Base-by-base conservation (phyloP, 2,888 invertebrate genomes). In the Drosophila melanosoma region DNA sequence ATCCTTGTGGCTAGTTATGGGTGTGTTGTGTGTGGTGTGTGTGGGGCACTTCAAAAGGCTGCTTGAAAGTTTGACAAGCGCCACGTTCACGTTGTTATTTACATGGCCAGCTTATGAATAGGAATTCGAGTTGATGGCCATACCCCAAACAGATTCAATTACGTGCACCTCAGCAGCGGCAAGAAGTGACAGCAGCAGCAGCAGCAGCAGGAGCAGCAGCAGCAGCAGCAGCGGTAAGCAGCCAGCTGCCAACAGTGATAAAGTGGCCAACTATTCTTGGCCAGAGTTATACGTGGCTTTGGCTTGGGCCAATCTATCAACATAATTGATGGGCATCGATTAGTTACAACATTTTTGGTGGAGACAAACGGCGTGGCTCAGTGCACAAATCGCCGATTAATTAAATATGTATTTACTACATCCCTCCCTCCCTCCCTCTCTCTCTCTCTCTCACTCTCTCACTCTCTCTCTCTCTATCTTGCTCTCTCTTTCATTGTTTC, bases 261-360 rank as follows among this genome's bases (percentile, higher is more conserved):
- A 90, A 90, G 76, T 87, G 87, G 67, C 62, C 59, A 59, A 74
- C 67, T 74, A 74, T 38, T 59, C 29, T 17, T 42, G 52, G 78
- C 56, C 42, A 65, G 63, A 42, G 36, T 56, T 56, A 8, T 57
- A 81, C 84, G 87, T 83, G 78, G 87, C 81, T 81, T 74, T 81
- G 85, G 87, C 69, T 57, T 69, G 62, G 51, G 74, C 81, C 92
- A 89, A 92, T 92, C 92, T 90, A 92, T 92, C 92, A 91, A 90
- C 87, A 87, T 91, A 91, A 92, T 92, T 91, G 92, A 91, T 91
- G 89, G 80, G 80, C 88, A 89, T 92, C 91, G 92, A 92, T 91
- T 91, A 92, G 91, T 92, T 83, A 90, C 83, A 77, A 81, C 72
- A 58, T 40, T 59, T 75, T 83, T 73, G 74, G 68, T 17, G 83